Evolutionary conservation across 1,140 invertebrate species (phyloP).

Genomic region (Marisa cornuarietis): DNA sequence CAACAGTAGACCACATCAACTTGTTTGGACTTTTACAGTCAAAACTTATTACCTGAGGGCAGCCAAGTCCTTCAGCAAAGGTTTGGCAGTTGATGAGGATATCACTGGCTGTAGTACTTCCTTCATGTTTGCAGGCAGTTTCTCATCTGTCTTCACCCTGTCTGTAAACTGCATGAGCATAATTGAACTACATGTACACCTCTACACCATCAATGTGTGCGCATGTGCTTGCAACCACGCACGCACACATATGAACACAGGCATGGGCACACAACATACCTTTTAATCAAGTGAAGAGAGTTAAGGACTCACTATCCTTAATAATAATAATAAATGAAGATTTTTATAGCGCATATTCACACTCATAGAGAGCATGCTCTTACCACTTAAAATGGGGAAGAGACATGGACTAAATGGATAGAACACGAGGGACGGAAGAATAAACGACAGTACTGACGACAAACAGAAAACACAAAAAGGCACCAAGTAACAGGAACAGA

Average conservation of each 20-base stretch:
- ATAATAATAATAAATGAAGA: too few species aligned
- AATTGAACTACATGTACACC: not conserved
- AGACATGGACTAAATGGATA: too few species aligned
- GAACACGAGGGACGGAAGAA: too few species aligned
- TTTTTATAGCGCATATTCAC: too few species aligned
- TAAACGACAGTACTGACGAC: too few species aligned
- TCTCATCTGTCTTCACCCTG: not conserved
- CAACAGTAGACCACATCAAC: not conserved
- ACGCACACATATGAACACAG: not conserved
- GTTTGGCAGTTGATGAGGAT: constrained; percentile 21
- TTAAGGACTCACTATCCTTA: too few species aligned
- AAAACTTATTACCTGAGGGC: constrained; percentile 14
- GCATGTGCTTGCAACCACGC: too few species aligned
- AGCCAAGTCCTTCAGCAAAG: constrained; percentile 34
- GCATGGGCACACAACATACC: not conserved
- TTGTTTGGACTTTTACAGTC: not conserved
- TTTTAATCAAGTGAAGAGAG: too few species aligned
- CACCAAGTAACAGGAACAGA: too few species aligned
- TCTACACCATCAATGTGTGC: not conserved
- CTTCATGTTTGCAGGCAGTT: not conserved
- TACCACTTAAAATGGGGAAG: too few species aligned
- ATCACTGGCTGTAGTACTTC: constrained; percentile 8
- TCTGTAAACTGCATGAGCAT: constrained; percentile 1
- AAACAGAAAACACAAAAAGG: too few species aligned
- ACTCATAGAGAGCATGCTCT: too few species aligned